A percentile compares a stretch with the other conserved stretches of the same genome.
Evolutionary conservation across 2,113 vertebrate species (phyloP).

Genomic region (Anoplopoma fimbria): DNA sequence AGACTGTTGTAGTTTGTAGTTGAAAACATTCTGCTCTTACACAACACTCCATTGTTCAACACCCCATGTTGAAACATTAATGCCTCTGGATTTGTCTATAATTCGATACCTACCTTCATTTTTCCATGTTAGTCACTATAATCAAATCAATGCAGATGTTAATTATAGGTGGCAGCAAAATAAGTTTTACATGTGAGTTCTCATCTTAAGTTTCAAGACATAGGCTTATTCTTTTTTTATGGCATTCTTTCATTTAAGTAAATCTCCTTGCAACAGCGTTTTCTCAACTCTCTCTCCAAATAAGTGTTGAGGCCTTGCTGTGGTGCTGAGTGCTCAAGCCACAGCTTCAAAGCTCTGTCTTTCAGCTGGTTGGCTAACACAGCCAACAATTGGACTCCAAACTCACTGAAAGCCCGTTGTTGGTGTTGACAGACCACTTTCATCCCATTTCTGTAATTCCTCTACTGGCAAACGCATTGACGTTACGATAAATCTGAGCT

Average conservation of each 20-base stretch:
- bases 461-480: slow-evolving; percentile 31
- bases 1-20: neutral
- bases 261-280: neutral
- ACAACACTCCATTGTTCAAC: neutral
- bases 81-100: neutral
- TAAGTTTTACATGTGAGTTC: neutral
- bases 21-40: slow-evolving; percentile 13
- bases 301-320: neutral
- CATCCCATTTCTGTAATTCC: slow-evolving; percentile 44
- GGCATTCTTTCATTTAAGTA: neutral
- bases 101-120: slow-evolving; percentile 5
- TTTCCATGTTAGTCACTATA: slow-evolving; percentile 7
- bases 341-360: slow-evolving; percentile 65
- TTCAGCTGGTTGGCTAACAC: slow-evolving; percentile 46
- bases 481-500: slow-evolving; percentile 15
- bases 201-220: slow-evolving; percentile 3
- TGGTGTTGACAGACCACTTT: slow-evolving; percentile 64
- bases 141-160: neutral
- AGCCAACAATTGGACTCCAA: slow-evolving; percentile 32
- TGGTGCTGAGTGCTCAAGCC: slow-evolving; percentile 12
- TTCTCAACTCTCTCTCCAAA: slow-evolving; percentile 24
- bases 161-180: neutral
- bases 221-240: neutral
- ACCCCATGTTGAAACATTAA: neutral
- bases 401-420: slow-evolving; percentile 37